phyloP scores from a whole-genome alignment of 2,797 vertebrate species.

The Falco rusticolus region DNA sequence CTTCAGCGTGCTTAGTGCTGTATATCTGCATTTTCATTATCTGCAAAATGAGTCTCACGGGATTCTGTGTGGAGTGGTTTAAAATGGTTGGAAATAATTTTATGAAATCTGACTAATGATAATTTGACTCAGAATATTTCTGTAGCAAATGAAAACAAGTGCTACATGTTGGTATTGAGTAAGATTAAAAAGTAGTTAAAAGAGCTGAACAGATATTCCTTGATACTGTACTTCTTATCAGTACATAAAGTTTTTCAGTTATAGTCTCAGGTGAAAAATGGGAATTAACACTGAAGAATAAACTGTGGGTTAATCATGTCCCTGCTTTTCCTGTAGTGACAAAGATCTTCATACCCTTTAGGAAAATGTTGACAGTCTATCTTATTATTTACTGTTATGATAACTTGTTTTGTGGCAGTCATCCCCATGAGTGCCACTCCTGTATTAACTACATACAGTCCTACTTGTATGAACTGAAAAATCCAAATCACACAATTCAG shows the following conservation, averaged over 20 bases:
- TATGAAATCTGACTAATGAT: not conserved
- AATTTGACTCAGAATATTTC: not conserved
- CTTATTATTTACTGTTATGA: not conserved
- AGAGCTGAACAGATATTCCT: not conserved
- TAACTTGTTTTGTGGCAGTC: not conserved
- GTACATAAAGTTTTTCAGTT: not conserved
- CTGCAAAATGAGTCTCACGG: not conserved
- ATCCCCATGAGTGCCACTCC: not conserved
- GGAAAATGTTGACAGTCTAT: not conserved
- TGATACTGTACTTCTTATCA: not conserved
- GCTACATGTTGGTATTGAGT: not conserved
- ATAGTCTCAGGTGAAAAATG: not conserved
- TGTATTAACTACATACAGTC: not conserved
- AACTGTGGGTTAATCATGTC: not conserved
- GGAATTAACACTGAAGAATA: not conserved
- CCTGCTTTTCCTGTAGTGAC: not conserved
- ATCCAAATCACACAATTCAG: not conserved
- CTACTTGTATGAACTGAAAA: not conserved
- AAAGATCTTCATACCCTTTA: not conserved
- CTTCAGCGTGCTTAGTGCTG: not conserved
- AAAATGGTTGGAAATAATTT: not conserved
- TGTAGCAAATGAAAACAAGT: not conserved
- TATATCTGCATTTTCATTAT: not conserved
- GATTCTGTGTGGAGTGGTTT: not conserved
- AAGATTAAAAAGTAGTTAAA: not conserved